A percentile compares a stretch with the other conserved stretches of the same genome.
These are phyloP conservation scores for Balearica regulorum DNA, from an alignment of 2,797 vertebrate genomes.

Conservation along the genomic window DNA sequence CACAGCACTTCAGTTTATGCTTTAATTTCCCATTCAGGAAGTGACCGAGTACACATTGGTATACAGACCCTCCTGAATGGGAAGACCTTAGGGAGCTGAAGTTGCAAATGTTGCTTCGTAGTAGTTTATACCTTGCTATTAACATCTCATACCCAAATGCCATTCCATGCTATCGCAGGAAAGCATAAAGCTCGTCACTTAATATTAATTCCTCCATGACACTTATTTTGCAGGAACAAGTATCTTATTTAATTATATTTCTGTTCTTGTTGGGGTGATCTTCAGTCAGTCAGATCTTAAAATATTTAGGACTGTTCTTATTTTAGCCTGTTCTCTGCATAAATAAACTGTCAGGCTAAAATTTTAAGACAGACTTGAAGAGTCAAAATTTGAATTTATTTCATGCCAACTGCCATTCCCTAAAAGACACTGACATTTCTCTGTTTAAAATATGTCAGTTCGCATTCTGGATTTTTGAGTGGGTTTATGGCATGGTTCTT, in stretches of 20 bases:
- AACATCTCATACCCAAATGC: not conserved
- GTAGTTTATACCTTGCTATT: not conserved
- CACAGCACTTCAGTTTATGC: not conserved
- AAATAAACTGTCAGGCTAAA: not conserved
- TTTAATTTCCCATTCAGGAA: not conserved
- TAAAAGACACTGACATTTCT: not conserved
- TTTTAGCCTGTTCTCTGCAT: not conserved
- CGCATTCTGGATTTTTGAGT: not conserved
- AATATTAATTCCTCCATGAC: not conserved
- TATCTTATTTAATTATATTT: not conserved
- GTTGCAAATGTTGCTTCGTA: conserved; percentile 2
- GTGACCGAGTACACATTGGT: not conserved
- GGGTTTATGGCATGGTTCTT: not conserved
- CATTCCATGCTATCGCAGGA: not conserved
- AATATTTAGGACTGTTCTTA: not conserved
- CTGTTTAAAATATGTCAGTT: not conserved
- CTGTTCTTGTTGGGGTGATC: not conserved
- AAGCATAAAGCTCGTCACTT: not conserved
- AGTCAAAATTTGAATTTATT: not conserved
- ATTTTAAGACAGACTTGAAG: not conserved
- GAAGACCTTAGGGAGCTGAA: not conserved
- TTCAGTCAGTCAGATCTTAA: not conserved
- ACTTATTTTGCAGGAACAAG: not conserved
- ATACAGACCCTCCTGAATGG: not conserved
- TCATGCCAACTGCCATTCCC: not conserved